Evolutionary conservation across 2,113 vertebrate genomes (phyloP).

Genomic region (Odontophorus gujanensis): DNA sequence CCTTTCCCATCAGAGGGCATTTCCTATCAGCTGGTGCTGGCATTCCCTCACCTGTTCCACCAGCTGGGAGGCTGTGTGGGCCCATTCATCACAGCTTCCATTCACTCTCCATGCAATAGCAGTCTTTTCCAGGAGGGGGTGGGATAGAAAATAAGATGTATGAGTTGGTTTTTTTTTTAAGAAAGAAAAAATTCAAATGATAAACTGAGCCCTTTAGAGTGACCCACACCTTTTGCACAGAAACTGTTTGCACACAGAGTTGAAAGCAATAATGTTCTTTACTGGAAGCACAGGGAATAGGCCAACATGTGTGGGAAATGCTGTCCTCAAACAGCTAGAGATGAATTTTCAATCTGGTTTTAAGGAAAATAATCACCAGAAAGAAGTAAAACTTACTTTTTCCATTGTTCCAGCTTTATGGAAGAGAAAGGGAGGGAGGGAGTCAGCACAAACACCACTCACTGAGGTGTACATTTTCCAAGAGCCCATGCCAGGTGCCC

Average conservation of each 20-base stretch:
- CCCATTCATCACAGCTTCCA: conserved; percentile 34
- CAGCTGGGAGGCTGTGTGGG: conserved; percentile 56
- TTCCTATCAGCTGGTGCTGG: neutral
- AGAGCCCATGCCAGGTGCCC: neutral
- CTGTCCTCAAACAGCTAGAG: neutral
- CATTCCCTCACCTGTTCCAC: conserved; percentile 51
- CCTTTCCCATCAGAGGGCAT: neutral
- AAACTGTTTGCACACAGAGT: neutral
- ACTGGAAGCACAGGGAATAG: neutral
- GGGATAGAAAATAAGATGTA: neutral
- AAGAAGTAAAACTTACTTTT: neutral
- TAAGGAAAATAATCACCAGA: neutral
- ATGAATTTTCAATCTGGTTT: conserved; percentile 3
- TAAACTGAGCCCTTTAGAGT: neutral
- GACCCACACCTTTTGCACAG: neutral
- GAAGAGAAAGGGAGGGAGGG: neutral
- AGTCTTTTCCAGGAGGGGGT: neutral
- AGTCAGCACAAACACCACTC: neutral
- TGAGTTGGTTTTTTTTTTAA: neutral
- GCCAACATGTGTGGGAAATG: conserved; percentile 10
- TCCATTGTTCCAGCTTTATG: neutral
- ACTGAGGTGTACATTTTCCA: neutral
- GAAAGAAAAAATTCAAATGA: neutral
- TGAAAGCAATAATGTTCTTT: neutral
- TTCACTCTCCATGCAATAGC: neutral